phyloP scores from a whole-genome alignment of 1,140 invertebrate species.

The Goniozus legneri region DNA sequence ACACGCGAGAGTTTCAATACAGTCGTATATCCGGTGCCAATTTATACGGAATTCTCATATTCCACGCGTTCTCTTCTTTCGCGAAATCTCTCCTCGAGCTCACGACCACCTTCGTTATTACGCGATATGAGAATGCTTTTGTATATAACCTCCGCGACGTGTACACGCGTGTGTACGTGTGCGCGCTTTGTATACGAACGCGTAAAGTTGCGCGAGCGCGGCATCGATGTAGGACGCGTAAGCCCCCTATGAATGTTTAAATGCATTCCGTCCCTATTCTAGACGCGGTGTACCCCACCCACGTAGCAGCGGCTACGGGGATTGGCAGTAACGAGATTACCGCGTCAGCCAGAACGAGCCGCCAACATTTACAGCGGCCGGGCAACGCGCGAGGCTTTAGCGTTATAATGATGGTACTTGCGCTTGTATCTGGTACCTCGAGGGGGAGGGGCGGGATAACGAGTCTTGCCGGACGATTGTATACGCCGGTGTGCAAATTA shows the following conservation, averaged over 20 bases:
- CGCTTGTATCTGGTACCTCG: background rate
- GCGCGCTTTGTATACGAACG: background rate
- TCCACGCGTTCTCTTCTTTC: too few species aligned
- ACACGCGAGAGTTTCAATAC: too few species aligned
- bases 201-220: conserved; percentile 11
- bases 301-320: conserved; percentile 23
- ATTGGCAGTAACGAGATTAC: conserved; percentile 29
- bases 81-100: too few species aligned
- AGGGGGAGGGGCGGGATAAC: too few species aligned
- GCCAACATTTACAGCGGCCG: conserved; percentile 20
- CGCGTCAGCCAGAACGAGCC: conserved; percentile 18
- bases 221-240: conserved; percentile 1
- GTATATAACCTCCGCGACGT: background rate
- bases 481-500: background rate
- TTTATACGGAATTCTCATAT: too few species aligned
- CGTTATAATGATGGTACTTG: too few species aligned
- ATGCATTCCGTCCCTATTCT: conserved; percentile 16
- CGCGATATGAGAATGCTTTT: too few species aligned
- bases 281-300: conserved; percentile 17
- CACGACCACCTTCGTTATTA: too few species aligned
- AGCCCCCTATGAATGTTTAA: conserved; percentile 33
- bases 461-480: background rate
- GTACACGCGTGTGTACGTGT: background rate
- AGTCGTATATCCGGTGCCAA: too few species aligned
- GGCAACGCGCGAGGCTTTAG: background rate